Evolutionary conservation across 1,140 invertebrate genomes (phyloP).

Genomic region (Panagrolaimus sp.): DNA sequence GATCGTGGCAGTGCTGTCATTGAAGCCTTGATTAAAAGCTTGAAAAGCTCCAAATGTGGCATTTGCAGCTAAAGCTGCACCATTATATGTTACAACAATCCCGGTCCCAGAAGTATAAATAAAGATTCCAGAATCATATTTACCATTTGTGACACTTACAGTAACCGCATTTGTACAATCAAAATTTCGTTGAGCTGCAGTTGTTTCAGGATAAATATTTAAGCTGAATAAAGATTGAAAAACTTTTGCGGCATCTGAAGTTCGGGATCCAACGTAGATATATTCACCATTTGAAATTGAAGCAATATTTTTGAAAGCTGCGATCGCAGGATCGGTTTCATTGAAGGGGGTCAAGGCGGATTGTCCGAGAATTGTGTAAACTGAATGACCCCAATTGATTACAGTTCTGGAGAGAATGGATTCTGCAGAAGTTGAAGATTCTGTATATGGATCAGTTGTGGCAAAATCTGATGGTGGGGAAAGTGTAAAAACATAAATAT

Average conservation of each 20-base stretch:
- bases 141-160: not conserved
- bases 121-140: not conserved
- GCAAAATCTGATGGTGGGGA: slow-evolving; percentile 1
- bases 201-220: not conserved
- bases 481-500: not conserved
- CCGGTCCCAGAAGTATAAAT: not conserved
- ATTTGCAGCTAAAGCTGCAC: not conserved
- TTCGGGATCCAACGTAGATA: not conserved
- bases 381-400: slow-evolving; percentile 5
- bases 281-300: slow-evolving; percentile 9
- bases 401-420: not conserved
- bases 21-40: not conserved
- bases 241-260: not conserved
- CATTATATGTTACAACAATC: not conserved
- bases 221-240: not conserved
- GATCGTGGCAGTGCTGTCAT: not conserved
- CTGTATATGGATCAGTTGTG: not conserved
- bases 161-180: not conserved
- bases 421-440: not conserved
- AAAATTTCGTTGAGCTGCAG: not conserved
- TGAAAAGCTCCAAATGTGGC: slow-evolving; percentile 2
- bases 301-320: not conserved
- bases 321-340: not conserved
- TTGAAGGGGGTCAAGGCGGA: not conserved
- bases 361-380: not conserved